Evolutionary conservation across 2,113 vertebrate genomes (phyloP).

Genomic region (Cochlearius cochlearius): DNA sequence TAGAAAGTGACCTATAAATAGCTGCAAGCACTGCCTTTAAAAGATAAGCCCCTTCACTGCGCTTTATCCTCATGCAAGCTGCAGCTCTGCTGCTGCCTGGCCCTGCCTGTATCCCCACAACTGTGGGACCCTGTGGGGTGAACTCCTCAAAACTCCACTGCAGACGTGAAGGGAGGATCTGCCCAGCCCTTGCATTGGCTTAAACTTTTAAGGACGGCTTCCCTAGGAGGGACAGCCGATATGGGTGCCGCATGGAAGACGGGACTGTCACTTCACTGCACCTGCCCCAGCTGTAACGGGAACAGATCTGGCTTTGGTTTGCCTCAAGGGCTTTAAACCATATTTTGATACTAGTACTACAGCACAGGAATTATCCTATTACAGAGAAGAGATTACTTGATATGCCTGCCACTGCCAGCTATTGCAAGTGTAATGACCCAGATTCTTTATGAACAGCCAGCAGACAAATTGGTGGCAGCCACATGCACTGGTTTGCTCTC

Average conservation of each 20-base stretch:
- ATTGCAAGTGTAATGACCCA: constrained; percentile 8
- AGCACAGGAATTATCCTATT: constrained; percentile 30
- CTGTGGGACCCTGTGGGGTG: too few species aligned
- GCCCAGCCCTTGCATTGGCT: not conserved
- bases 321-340: not conserved
- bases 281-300: not conserved
- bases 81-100: not conserved
- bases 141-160: not conserved
- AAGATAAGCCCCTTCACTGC: not conserved
- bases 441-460: not conserved
- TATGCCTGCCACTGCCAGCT: not conserved
- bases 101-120: not conserved
- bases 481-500: not conserved
- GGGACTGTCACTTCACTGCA: not conserved
- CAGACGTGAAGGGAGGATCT: not conserved
- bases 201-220: not conserved
- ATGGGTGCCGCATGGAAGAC: not conserved
- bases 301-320: constrained; percentile 23
- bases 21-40: not conserved
- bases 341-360: constrained; percentile 23
- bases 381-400: constrained; percentile 36
- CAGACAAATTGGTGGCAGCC: not conserved
- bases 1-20: not conserved
- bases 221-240: not conserved
- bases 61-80: not conserved